A percentile compares a stretch with the other conserved stretches of the same genome.
Evolutionary conservation across 2,888 invertebrate species (phyloP).

Genomic region (Shargacucullia verbasci): DNA sequence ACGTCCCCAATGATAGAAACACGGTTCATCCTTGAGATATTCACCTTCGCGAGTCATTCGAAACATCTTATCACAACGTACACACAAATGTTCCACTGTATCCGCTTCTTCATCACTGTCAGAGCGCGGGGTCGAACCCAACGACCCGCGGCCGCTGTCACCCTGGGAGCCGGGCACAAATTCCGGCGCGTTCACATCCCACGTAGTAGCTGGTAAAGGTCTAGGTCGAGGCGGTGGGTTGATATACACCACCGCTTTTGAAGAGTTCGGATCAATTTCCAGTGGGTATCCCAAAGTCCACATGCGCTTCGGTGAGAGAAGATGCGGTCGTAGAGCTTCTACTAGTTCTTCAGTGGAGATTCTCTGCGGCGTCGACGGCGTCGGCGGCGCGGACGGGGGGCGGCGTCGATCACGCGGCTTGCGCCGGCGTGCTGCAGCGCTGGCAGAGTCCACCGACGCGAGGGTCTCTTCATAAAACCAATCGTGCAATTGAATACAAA

Average conservation of each 20-base stretch:
- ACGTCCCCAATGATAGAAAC: slow-evolving; percentile 97
- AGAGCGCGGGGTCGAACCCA: slow-evolving; percentile 88
- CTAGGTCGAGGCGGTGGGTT: slow-evolving; percentile 85
- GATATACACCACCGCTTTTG: slow-evolving; percentile 90
- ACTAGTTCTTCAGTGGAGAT: slow-evolving; percentile 89
- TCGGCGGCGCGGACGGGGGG: slow-evolving; percentile 83
- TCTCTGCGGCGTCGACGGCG: slow-evolving; percentile 85
- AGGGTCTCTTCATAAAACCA: slow-evolving; percentile 87
- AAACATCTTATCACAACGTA: slow-evolving; percentile 93
- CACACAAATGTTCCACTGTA: slow-evolving; percentile 90
- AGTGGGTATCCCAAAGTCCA: slow-evolving; percentile 92
- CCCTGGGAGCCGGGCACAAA: slow-evolving; percentile 90
- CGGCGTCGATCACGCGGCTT: slow-evolving; percentile 80
- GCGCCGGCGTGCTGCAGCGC: slow-evolving; percentile 81
- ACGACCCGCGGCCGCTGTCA: slow-evolving; percentile 88
- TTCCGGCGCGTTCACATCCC: slow-evolving; percentile 92
- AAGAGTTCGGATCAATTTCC: slow-evolving; percentile 89
- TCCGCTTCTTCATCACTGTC: slow-evolving; percentile 89
- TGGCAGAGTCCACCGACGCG: slow-evolving; percentile 80
- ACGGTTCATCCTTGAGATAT: slow-evolving; percentile 92
- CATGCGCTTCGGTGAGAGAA: slow-evolving; percentile 90
- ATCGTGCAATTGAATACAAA: slow-evolving; percentile 83
- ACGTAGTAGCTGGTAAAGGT: slow-evolving; percentile 74
- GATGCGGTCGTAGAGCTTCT: slow-evolving; percentile 89
- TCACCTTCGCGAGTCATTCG: slow-evolving; percentile 91